Conservation (phyloP, 2,888 invertebrate genomes). For the Helleia helle region DNA sequence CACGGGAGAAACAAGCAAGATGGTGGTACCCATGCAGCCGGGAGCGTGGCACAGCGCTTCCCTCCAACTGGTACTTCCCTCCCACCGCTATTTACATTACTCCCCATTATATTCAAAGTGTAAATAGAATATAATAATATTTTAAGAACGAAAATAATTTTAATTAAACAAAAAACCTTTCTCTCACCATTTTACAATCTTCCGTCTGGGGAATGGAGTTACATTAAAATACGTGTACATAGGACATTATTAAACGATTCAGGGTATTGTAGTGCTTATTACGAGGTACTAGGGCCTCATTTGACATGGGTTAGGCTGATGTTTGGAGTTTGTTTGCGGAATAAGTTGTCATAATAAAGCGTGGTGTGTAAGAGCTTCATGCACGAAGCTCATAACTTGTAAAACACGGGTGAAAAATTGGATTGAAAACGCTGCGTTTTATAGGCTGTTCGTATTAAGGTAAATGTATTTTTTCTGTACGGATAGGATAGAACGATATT, state of each 20-base stretch:
- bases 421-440: neutral
- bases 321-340: constrained; percentile 19
- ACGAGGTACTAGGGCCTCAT: constrained; percentile 8
- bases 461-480: no score
- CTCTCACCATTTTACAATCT: constrained; percentile 4
- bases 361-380: constrained; percentile 23
- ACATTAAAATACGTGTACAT: constrained; percentile 9
- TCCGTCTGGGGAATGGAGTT: constrained; percentile 3
- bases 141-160: constrained; percentile 7
- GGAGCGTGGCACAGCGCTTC: no score
- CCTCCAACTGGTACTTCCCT: no score
- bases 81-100: no score
- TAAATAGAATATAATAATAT: no score
- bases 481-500: no score
- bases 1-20: no score
- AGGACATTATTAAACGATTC: neutral
- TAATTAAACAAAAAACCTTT: constrained; percentile 4
- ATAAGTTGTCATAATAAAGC: constrained; percentile 23
- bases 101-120: no score
- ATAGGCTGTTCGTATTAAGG: no score
- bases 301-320: constrained; percentile 12
- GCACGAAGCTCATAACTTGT: constrained; percentile 15
- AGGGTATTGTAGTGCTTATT: constrained; percentile 11
- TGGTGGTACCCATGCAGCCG: no score
- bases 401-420: constrained; percentile 12